Evolutionary conservation across 2,113 vertebrate species (phyloP).

Genomic region (Hemicordylus capensis): DNA sequence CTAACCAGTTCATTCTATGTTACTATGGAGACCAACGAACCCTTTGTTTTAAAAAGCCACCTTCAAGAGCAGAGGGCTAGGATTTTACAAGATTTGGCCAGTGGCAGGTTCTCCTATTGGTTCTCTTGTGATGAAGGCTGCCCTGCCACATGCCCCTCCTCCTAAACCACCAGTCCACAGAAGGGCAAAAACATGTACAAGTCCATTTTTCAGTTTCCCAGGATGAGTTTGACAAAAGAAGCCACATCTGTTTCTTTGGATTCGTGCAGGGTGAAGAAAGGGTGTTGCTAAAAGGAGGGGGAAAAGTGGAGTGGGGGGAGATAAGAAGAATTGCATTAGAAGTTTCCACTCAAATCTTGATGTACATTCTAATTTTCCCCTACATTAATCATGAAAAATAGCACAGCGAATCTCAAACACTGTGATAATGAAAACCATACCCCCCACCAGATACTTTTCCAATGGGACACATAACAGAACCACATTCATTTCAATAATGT

Average conservation of each 20-base stretch:
- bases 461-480: neutral
- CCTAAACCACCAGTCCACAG: constrained; percentile 78
- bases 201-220: constrained; percentile 86
- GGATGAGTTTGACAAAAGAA: constrained; percentile 92
- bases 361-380: too few species aligned
- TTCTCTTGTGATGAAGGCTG: constrained; percentile 61
- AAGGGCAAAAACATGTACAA: constrained; percentile 64
- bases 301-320: neutral
- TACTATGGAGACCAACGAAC: constrained; percentile 78
- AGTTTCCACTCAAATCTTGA: neutral
- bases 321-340: constrained; percentile 34
- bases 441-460: neutral
- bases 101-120: constrained; percentile 66
- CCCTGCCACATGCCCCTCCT: constrained; percentile 65
- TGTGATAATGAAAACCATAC: too few species aligned
- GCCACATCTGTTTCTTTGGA: constrained; percentile 97
- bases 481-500: neutral
- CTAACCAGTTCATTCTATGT: constrained; percentile 78
- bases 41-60: constrained; percentile 55
- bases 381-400: neutral
- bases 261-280: constrained; percentile 93
- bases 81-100: constrained; percentile 54
- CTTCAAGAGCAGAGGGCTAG: constrained; percentile 48
- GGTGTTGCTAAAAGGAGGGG: constrained; percentile 85
- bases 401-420: neutral